These are phyloP conservation scores for Diplodus sargus DNA, from an alignment of 2,797 vertebrate species.

Conservation along the genomic window DNA sequence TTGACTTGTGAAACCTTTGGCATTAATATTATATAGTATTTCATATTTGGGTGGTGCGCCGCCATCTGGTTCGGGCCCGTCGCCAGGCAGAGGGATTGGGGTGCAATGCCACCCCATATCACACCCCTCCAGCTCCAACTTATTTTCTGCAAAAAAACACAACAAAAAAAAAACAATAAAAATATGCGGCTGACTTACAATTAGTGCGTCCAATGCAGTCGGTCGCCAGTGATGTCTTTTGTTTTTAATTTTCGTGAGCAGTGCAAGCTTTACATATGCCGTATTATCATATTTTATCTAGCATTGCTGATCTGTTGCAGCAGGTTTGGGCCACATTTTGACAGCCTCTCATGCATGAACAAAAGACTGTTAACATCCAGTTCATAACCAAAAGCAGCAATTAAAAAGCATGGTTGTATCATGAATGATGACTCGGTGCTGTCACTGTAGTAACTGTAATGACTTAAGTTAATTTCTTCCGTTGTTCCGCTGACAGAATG, in stretches of 20 bases:
- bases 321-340: neutral
- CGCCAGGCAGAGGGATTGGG: neutral
- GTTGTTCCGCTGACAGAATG: neutral
- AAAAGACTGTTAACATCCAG: neutral
- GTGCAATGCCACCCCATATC: neutral
- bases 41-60: neutral
- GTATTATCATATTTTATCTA: neutral
- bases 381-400: neutral
- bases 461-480: no score
- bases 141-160: neutral
- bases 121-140: neutral
- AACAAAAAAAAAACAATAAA: neutral
- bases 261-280: neutral
- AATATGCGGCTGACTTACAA: neutral
- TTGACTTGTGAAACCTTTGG: neutral
- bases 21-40: neutral
- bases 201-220: neutral
- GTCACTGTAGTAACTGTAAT: neutral
- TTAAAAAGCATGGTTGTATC: neutral
- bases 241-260: neutral
- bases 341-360: neutral
- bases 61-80: slow-evolving; percentile 12
- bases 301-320: neutral
- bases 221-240: neutral
- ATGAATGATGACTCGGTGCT: neutral